Conservation (phyloP, 1,140 invertebrate species). For the Leptoteleia sp. region DNA sequence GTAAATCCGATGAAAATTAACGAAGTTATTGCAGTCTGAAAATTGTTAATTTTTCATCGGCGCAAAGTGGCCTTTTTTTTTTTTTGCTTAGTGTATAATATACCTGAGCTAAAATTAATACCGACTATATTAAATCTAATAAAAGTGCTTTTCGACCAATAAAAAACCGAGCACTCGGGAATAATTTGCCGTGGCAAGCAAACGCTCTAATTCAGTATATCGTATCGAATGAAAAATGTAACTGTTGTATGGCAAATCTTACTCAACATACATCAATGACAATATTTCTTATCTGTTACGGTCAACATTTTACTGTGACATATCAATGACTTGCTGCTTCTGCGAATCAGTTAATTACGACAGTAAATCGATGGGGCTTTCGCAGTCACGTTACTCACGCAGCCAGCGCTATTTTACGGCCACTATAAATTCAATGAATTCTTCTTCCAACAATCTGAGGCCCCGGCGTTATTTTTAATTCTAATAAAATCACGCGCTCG, state of each 20-base stretch:
- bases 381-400: constrained; percentile 24
- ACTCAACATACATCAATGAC: constrained; percentile 54
- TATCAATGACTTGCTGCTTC: constrained; percentile 64
- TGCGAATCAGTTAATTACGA: constrained; percentile 64
- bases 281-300: constrained; percentile 53
- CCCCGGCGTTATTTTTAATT: constrained; percentile 24
- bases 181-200: constrained; percentile 11
- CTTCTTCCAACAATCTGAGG: constrained; percentile 32
- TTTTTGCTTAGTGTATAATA: too few relatives aligned
- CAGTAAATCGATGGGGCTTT: constrained; percentile 55
- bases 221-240: constrained; percentile 49
- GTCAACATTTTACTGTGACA: constrained; percentile 55
- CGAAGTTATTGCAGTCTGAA: too few relatives aligned
- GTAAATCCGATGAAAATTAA: too few relatives aligned
- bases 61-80: too few relatives aligned
- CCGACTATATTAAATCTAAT: too few relatives aligned
- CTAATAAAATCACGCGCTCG: constrained; percentile 25
- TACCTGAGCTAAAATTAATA: too few relatives aligned
- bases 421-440: constrained; percentile 38
- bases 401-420: constrained; percentile 29
- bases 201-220: constrained; percentile 25
- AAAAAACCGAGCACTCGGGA: constrained; percentile 5
- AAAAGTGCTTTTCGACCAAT: not conserved
- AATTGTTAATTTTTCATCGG: too few relatives aligned
- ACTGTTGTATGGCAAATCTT: constrained; percentile 37